Conservation (phyloP, 2,113 vertebrate species). For the Agelaius phoeniceus region DNA sequence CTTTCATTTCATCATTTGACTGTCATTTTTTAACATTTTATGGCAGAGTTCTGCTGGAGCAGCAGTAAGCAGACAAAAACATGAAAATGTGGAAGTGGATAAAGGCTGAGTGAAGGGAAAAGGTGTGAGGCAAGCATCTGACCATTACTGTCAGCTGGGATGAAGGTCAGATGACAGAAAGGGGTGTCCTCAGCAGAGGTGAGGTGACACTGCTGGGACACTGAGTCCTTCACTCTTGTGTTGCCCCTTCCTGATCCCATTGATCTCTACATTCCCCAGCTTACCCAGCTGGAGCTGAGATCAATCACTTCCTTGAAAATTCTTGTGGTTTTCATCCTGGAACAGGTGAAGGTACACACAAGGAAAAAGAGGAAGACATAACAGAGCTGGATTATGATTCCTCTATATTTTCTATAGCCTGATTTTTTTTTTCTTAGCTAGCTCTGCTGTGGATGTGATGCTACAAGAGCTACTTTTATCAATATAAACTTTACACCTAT, state of each 20-base stretch:
- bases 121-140: background rate
- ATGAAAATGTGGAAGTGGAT: background rate
- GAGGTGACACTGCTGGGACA: background rate
- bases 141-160: background rate
- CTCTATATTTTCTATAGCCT: background rate
- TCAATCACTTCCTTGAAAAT: background rate
- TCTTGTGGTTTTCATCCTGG: background rate
- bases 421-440: background rate
- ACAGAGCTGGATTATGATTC: background rate
- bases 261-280: rapidly evolving
- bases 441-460: background rate
- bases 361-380: background rate
- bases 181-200: background rate
- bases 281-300: background rate
- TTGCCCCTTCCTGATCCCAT: background rate
- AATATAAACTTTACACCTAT: background rate
- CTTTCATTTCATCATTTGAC: conserved; percentile 14
- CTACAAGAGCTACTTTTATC: background rate
- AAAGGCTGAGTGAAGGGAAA: background rate
- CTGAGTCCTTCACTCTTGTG: background rate
- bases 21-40: conserved; percentile 26
- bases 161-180: background rate
- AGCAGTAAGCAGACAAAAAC: background rate
- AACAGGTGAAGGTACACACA: background rate
- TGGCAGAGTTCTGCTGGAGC: background rate